Conservation (phyloP, 2,113 vertebrate species). For the Engraulis encrasicolus region DNA sequence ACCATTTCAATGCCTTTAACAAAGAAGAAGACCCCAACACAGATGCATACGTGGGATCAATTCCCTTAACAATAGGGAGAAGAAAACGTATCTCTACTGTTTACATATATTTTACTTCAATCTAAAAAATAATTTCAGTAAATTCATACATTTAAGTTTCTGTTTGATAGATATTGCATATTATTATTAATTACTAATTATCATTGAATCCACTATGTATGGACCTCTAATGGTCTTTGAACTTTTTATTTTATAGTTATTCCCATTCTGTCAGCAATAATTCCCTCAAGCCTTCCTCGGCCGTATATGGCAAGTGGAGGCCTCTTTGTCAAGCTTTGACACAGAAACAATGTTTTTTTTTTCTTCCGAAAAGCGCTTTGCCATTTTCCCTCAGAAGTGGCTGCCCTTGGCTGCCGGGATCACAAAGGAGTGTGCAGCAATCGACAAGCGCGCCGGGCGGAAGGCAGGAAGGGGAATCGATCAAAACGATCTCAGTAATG, state of each 20-base stretch:
- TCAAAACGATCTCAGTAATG: slow-evolving; percentile 11
- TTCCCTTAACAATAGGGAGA: no score
- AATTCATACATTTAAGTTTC: no score
- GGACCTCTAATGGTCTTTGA: no score
- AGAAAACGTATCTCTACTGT: no score
- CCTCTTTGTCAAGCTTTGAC: background rate
- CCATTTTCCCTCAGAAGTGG: background rate
- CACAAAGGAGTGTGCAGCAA: background rate
- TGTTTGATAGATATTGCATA: no score
- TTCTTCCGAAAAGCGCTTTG: background rate
- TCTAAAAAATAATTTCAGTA: no score
- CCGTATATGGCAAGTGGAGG: background rate
- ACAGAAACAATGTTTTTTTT: background rate
- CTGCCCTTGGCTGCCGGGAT: background rate
- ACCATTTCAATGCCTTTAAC: background rate
- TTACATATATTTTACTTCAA: no score
- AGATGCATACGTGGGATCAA: no score
- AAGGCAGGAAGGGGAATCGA: background rate
- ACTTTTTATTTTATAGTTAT: no score
- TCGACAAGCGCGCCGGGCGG: background rate
- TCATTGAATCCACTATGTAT: no score
- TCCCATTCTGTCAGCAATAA: background rate
- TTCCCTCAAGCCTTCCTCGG: background rate
- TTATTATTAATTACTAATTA: no score
- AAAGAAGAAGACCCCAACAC: background rate